Evolutionary conservation across 2,888 invertebrate species (phyloP).

Genomic region (Lasius fuliginosus): DNA sequence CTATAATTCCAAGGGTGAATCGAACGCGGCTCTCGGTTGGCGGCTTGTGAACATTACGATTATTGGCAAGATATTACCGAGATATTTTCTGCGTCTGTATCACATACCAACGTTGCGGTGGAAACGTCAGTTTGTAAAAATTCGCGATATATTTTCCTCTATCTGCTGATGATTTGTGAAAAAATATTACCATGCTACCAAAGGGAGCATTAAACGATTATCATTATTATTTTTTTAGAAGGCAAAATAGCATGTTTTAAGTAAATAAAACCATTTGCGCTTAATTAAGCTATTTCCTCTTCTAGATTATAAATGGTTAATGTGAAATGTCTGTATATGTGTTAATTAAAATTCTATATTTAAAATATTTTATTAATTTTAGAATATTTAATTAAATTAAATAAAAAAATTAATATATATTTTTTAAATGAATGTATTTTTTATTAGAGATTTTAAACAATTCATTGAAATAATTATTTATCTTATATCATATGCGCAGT

Average conservation of each 20-base stretch:
- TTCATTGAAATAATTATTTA: neutral
- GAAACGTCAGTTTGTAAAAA: neutral
- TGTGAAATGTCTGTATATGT: neutral
- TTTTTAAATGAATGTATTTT: too few species aligned
- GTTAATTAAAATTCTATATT: neutral
- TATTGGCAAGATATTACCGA: neutral
- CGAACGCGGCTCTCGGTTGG: neutral
- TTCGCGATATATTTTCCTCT: neutral
- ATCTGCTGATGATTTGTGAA: neutral
- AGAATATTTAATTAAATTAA: too few species aligned
- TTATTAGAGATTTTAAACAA: neutral
- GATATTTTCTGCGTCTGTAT: neutral
- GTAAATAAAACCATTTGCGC: neutral
- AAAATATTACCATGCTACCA: neutral
- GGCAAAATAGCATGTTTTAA: neutral
- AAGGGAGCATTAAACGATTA: neutral
- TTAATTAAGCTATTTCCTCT: neutral
- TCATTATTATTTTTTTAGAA: neutral
- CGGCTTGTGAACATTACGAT: neutral
- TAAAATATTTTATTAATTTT: too few species aligned
- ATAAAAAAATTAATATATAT: too few species aligned
- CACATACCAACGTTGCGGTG: neutral
- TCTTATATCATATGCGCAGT: neutral
- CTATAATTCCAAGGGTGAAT: constrained; percentile 28
- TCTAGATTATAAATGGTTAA: neutral